These are phyloP conservation scores for Ophion costatus DNA, from an alignment of 2,888 invertebrate genomes.

Conservation along the genomic window DNA sequence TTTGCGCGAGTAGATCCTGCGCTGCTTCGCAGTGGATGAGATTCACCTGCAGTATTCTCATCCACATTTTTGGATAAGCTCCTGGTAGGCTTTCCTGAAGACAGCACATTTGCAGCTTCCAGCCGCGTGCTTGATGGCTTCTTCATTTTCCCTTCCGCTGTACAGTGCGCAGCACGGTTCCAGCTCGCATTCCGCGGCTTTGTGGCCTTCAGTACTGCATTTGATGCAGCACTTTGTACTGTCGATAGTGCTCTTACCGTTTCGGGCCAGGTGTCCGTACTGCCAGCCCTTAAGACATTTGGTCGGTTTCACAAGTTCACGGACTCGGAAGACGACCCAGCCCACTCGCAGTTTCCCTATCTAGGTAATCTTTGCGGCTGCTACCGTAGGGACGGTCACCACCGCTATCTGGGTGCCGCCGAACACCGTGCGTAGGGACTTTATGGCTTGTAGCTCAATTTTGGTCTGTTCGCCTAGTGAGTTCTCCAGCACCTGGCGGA, in stretches of 20 bases:
- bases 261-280: constrained; percentile 51
- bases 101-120: constrained; percentile 62
- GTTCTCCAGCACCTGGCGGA: neutral
- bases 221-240: constrained; percentile 46
- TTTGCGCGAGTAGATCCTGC: constrained; percentile 62
- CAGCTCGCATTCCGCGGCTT: constrained; percentile 40
- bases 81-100: constrained; percentile 52
- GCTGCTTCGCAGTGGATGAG: constrained; percentile 67
- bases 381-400: neutral
- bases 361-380: neutral
- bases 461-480: neutral
- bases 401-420: constrained; percentile 33
- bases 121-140: constrained; percentile 6
- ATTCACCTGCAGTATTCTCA: constrained; percentile 66
- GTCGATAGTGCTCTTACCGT: constrained; percentile 46
- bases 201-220: constrained; percentile 61
- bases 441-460: neutral
- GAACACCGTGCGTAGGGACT: constrained; percentile 16
- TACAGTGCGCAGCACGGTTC: constrained; percentile 48
- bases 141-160: constrained; percentile 29
- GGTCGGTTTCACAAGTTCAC: constrained; percentile 30
- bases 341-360: constrained; percentile 48
- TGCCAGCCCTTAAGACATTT: constrained; percentile 63
- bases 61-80: constrained; percentile 34
- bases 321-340: constrained; percentile 60